Evolutionary conservation across 2,113 vertebrate species (phyloP), one percentile per base, ranked within the genome.

Genomic region (Hemibagrus wyckioides): DNA sequence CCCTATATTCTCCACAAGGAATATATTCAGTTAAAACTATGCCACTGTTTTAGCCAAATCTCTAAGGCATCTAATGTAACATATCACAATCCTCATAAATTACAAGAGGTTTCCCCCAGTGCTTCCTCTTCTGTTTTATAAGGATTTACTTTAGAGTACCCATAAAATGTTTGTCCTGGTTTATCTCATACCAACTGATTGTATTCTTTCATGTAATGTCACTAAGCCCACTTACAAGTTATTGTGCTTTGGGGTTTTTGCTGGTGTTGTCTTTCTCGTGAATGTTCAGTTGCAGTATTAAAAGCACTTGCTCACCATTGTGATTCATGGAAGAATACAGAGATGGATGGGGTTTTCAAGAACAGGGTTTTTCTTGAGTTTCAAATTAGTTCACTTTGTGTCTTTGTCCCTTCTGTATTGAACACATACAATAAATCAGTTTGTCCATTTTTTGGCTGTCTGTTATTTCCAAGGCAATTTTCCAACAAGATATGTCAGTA

Each of bases 391-490:
- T 80, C 50, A 85, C 56, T 71, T 80, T 77, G 80, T 76, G 56
- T 82, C 54, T 75, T 75, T 71, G 36, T 76, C 69, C 82, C 52
- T 83, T 85, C 84, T 89, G 89, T 90, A 88, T 81, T 82, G 63
- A 89, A 89, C 61, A 85, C 87, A 85, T 89, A 86, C 88, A 92
- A 92, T 92, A 92, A 90, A 92, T 86, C 73, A 25, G 80, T 91
- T 91, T 90, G 89, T 92, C 88, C 63, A 90, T 89, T 87, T n/a
- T 88, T 48, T 54, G 5, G 5, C n/a, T 36, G 14, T 88, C n/a
- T 6, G 1, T 85, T 52, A 28, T 82, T 57, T 80, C 23, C 59
- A 23, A 79, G 13, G 5, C 48, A 52, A 52, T 30, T 52, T 79
- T 52, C 2, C 7, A 30, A 52, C 28, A 30, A 30, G 4, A 48